Percentiles rank a stretch among this genome's conserved stretches.
These are phyloP conservation scores for Lontra canadensis DNA, from an alignment of 2,113 vertebrate genomes.

Conservation along the genomic window DNA sequence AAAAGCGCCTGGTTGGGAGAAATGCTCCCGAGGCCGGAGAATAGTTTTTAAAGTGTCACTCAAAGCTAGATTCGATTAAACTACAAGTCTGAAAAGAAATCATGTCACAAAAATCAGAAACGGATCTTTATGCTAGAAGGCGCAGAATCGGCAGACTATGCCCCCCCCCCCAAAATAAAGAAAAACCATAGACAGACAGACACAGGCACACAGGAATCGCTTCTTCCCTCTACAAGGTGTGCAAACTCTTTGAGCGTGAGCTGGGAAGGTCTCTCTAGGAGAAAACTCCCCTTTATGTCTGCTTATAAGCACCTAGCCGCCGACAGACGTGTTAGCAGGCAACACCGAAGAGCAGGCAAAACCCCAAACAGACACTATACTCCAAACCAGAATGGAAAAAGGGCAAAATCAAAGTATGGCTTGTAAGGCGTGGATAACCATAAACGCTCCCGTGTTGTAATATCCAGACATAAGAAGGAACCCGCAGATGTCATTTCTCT, in stretches of 20 bases:
- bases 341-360: not conserved
- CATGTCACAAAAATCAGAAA: slow-evolving; percentile 43
- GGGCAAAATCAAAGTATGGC: not conserved
- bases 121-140: not conserved
- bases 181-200: not conserved
- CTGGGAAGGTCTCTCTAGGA: not conserved
- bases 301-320: not conserved
- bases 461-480: slow-evolving; percentile 3
- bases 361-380: not conserved
- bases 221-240: not conserved
- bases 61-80: slow-evolving; percentile 16
- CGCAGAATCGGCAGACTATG: slow-evolving; percentile 15
- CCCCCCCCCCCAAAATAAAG: not conserved
- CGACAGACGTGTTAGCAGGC: not conserved
- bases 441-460: not conserved
- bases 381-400: not conserved
- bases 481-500: not conserved
- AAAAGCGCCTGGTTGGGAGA: slow-evolving; percentile 10
- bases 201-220: not conserved
- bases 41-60: not conserved
- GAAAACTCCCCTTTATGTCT: not conserved
- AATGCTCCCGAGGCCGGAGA: not conserved
- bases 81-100: slow-evolving; percentile 19
- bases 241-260: slow-evolving; percentile 11
- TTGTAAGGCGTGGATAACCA: not conserved